Evolutionary conservation across 2,888 invertebrate species (phyloP), one percentile per base, ranked within the genome.

Genomic region (Micoletzkya japonica): DNA sequence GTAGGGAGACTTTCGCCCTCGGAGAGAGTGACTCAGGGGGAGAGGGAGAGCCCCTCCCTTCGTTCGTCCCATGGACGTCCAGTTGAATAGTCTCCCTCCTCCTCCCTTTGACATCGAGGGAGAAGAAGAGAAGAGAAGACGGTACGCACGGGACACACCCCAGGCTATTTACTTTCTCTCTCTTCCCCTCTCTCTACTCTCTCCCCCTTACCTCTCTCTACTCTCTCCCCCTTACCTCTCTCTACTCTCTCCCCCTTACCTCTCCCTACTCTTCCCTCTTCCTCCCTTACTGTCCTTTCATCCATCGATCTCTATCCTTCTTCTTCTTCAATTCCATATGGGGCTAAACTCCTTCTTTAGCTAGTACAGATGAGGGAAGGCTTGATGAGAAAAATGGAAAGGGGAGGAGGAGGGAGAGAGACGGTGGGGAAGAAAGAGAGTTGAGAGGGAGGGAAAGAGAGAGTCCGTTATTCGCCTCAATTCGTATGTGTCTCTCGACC

Each of bases 61-160:
- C 34, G n/a, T 32, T 24, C 34, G 28, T 1, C n/a, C 36, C 50
- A 50, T 20, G 50, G 30, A 26, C 4, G 54, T 54, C 54, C 54
- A 54, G 54, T 54, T 54, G 54, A 54, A 54, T 54, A 34, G 57
- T 34, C 17, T 36, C 28, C 26, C 34, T 36, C 39, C 39, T 17
- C 17, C 39, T 39, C 39, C 39, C 39, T 39, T 17, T 39, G 7
- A 7, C 17, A 7, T 17, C 17, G 7, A n/a, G 39, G 59, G 59
- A 59, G 59, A n/a, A 39, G 59, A 59, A 57, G 57, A 34, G 52
- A 57, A 36, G 34, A n/a, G 14, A 32, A 36, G 7, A 57, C 14
- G 57, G 57, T 57, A 57, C 36, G 57, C 34, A 26, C 20, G 26
- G 24, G 26, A 7, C 14, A 24, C 32, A 30, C 56, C 56, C 58